Percentiles rank a stretch among this genome's conserved stretches.
Conservation (phyloP, 2,888 invertebrate species). For the Saturnia pavonia region DNA sequence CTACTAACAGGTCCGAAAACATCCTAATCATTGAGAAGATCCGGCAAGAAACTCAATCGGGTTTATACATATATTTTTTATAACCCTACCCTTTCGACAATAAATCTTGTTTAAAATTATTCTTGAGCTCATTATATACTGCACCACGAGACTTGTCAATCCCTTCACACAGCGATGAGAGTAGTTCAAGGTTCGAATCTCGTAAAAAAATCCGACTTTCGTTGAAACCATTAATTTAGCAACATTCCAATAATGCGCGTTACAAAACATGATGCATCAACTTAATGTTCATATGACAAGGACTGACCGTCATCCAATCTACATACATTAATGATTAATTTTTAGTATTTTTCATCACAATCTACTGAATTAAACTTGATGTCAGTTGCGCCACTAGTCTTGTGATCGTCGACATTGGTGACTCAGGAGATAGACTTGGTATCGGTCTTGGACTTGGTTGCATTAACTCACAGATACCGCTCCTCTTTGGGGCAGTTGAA, state of each 20-base stretch:
- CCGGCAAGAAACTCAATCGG: too few relatives aligned
- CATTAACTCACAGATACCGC: too few relatives aligned
- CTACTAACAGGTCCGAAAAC: too few relatives aligned
- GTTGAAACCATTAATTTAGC: conserved; percentile 33
- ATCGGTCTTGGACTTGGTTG: too few relatives aligned
- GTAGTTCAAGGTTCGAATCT: conserved; percentile 30
- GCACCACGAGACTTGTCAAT: background rate
- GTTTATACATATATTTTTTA: too few relatives aligned
- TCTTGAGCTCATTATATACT: too few relatives aligned
- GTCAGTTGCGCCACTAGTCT: background rate
- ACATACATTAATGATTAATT: conserved; percentile 7
- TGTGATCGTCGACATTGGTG: background rate
- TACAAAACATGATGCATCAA: conserved; percentile 32
- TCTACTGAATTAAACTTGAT: background rate
- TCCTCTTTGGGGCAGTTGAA: too few relatives aligned
- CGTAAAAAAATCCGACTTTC: conserved; percentile 31
- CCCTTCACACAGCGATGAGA: conserved; percentile 1
- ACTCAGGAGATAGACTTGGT: background rate
- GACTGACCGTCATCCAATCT: conserved; percentile 7
- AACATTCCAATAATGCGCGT: conserved; percentile 34
- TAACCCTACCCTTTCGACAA: too few relatives aligned
- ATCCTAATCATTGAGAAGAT: too few relatives aligned
- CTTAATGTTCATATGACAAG: background rate
- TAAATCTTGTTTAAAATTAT: too few relatives aligned
- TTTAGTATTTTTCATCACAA: background rate